A percentile compares a stretch with the other conserved stretches of the same genome.
Conservation (phyloP, 1,140 invertebrate genomes). For the Pogonomyrmex barbatus region DNA sequence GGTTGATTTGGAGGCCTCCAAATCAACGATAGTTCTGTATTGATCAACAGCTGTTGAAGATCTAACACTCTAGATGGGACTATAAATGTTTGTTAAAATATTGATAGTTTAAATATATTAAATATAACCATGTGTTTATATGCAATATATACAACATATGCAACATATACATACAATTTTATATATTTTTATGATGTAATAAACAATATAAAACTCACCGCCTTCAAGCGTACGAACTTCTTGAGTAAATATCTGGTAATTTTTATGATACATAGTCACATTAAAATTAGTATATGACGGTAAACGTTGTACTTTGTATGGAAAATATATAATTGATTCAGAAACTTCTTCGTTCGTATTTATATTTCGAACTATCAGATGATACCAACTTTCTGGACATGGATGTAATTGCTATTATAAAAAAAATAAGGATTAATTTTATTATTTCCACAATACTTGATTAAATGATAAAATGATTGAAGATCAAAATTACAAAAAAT, state of each 20-base stretch:
- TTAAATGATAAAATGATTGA: neutral
- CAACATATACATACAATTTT: too few relatives aligned
- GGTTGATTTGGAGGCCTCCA: conserved; percentile 52
- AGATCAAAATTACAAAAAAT: neutral
- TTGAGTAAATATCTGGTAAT: neutral
- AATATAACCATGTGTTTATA: neutral
- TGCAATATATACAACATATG: too few relatives aligned
- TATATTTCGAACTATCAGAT: neutral
- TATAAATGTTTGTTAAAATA: conserved; percentile 9
- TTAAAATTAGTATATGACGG: conserved; percentile 35
- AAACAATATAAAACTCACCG: conserved; percentile 42
- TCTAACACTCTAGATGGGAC: conserved; percentile 55
- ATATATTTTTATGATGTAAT: too few relatives aligned
- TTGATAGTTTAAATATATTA: neutral
- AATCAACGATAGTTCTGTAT: neutral
- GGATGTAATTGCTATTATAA: conserved; percentile 30
- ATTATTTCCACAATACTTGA: neutral
- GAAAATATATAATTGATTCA: neutral
- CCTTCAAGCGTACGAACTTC: conserved; percentile 60
- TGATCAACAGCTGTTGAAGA: neutral
- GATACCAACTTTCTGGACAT: conserved; percentile 68
- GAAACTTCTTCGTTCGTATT: neutral
- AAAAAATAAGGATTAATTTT: neutral
- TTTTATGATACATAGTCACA: conserved; percentile 20
- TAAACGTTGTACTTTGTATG: conserved; percentile 22